A percentile compares a stretch with the other conserved stretches of the same genome.
phyloP scores from a whole-genome alignment of 30 jellyfish, hydroid and myxozoan genomes.

The Sanderia malayensis region DNA sequence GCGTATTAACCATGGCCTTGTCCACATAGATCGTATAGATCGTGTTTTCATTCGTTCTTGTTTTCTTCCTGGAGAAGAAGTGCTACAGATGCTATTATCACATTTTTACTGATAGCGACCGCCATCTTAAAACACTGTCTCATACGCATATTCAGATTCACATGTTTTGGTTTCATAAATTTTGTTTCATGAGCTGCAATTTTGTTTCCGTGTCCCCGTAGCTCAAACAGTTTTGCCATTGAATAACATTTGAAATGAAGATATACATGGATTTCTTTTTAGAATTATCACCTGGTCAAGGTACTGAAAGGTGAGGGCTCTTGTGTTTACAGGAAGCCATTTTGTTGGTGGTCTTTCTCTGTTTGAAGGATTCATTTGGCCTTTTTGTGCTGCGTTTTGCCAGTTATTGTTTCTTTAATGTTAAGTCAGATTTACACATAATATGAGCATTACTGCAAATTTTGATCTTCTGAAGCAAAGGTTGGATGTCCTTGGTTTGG shows the following conservation, averaged over 20 bases:
- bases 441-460: not conserved
- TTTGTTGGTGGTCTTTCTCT: too few species aligned
- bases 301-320: too few species aligned
- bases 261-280: too few species aligned
- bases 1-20: constrained; percentile 56
- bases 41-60: constrained; percentile 40
- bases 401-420: not conserved
- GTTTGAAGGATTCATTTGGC: not conserved
- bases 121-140: too few species aligned
- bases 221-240: too few species aligned
- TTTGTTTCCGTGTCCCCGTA: too few species aligned
- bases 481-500: constrained; percentile 4
- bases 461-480: not conserved
- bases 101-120: too few species aligned
- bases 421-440: constrained; percentile 1
- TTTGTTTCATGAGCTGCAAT: too few species aligned
- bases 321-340: not conserved
- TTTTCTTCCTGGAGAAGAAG: constrained; percentile 59
- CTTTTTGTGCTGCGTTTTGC: not conserved
- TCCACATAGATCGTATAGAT: constrained; percentile 50
- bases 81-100: constrained; percentile 41
- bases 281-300: too few species aligned
- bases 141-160: too few species aligned
- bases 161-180: too few species aligned
- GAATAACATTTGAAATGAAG: too few species aligned